Conservation (phyloP, 2,797 vertebrate species). For the Craterocephalus amniculus region DNA sequence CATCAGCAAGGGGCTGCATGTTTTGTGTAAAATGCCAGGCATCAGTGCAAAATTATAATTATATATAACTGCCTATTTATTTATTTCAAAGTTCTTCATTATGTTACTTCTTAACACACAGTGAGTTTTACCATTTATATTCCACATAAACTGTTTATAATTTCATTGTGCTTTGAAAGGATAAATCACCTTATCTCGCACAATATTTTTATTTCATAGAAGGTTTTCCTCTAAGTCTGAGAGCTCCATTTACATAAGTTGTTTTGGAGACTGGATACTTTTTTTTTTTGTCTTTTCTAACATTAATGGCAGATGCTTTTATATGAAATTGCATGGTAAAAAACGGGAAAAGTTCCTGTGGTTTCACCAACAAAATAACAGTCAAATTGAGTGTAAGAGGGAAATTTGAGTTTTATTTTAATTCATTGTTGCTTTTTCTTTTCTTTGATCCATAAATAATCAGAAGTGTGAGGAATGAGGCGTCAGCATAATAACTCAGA, state of each 20-base stretch:
- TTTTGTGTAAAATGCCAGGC: conserved; percentile 45
- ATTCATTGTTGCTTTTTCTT: neutral
- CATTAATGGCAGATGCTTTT: neutral
- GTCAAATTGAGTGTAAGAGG: neutral
- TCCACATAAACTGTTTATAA: conserved; percentile 27
- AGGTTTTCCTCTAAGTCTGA: neutral
- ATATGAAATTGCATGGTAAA: neutral
- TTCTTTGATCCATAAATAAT: conserved; percentile 4
- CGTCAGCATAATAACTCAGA: conserved; percentile 38
- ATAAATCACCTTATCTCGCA: neutral
- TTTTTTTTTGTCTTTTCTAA: too few species aligned
- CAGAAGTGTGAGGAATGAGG: conserved; percentile 15
- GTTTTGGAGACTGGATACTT: conserved; percentile 7
- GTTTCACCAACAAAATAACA: neutral
- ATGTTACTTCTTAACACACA: conserved; percentile 57
- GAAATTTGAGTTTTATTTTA: neutral
- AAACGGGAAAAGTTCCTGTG: neutral
- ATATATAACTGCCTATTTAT: conserved; percentile 37
- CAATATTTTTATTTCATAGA: conserved; percentile 40
- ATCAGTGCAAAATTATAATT: conserved; percentile 27
- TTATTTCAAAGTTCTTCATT: conserved; percentile 36
- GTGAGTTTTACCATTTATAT: conserved; percentile 55
- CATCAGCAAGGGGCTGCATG: conserved; percentile 48
- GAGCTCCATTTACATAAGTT: conserved; percentile 5
- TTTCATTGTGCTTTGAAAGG: neutral